Conservation (phyloP, 2,888 invertebrate genomes). For the Pammene fasciana region DNA sequence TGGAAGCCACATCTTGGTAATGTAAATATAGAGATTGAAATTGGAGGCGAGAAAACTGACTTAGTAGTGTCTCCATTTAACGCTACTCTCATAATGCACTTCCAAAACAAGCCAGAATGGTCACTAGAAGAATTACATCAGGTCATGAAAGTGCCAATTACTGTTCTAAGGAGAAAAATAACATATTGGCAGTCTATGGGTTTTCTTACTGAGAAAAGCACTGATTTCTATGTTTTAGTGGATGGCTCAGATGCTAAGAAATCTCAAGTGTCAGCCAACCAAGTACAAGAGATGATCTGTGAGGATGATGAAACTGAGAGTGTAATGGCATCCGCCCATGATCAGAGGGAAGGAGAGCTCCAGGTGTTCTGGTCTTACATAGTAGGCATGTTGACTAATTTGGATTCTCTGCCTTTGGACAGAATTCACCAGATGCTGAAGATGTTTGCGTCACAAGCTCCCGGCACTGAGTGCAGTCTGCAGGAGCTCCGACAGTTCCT, state of each 20-base stretch:
- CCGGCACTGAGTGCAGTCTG: constrained; percentile 93
- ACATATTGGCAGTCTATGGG: constrained; percentile 98
- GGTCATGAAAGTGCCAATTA: constrained; percentile 93
- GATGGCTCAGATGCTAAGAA: constrained; percentile 84
- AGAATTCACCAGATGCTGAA: constrained; percentile 98
- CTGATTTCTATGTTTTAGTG: constrained; percentile 89
- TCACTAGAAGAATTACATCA: constrained; percentile 92
- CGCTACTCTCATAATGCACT: constrained; percentile 96
- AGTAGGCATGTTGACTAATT: constrained; percentile 97
- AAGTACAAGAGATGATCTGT: constrained; percentile 86
- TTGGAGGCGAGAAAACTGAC: constrained; percentile 90
- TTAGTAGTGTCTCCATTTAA: constrained; percentile 96
- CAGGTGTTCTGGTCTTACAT: constrained; percentile 99
- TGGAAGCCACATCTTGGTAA: constrained; percentile 98
- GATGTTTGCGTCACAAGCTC: constrained; percentile 97
- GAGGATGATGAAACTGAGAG: constrained; percentile 97
- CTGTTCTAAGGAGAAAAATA: constrained; percentile 92
- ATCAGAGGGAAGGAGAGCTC: constrained; percentile 96
- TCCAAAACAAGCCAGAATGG: constrained; percentile 94
- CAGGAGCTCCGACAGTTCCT: constrained; percentile 94
- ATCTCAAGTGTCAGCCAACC: constrained; percentile 80
- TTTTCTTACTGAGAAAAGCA: constrained; percentile 88
- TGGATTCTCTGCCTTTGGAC: constrained; percentile 95
- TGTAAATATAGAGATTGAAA: constrained; percentile 94
- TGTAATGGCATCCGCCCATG: constrained; percentile 96